These are phyloP conservation scores for Sphaeridia pumilis DNA, from an alignment of 2,888 invertebrate species.

Conservation along the genomic window DNA sequence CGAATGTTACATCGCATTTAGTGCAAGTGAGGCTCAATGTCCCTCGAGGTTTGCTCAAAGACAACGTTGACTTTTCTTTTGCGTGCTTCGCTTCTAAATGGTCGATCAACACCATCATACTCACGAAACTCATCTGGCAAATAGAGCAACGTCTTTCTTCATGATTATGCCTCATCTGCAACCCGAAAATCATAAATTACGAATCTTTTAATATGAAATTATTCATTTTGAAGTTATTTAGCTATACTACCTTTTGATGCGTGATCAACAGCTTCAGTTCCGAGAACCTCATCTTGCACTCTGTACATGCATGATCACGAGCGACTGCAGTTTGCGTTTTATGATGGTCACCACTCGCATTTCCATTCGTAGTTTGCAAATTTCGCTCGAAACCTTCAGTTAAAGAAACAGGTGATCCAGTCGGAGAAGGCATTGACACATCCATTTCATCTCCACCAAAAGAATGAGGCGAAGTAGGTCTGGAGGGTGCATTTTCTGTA, in stretches of 20 bases:
- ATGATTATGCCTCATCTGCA: conserved; percentile 5
- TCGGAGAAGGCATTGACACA: too few relatives aligned
- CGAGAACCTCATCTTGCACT: too few relatives aligned
- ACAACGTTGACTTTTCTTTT: not conserved
- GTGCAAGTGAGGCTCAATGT: conserved; percentile 1
- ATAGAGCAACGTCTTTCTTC: conserved; percentile 6
- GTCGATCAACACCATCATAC: not conserved
- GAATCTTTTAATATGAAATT: not conserved
- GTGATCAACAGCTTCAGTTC: conserved; percentile 2
- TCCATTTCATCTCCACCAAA: too few relatives aligned
- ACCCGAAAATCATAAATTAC: not conserved
- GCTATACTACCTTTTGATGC: conserved; percentile 4
- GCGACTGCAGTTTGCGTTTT: too few relatives aligned
- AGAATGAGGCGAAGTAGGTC: too few relatives aligned
- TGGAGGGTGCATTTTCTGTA: too few relatives aligned
- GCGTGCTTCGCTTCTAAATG: conserved; percentile 1
- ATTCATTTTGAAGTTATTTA: not conserved
- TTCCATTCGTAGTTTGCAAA: too few relatives aligned
- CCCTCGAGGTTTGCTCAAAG: not conserved
- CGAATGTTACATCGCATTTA: conserved; percentile 7
- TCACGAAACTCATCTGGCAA: conserved; percentile 1
- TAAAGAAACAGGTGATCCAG: too few relatives aligned
- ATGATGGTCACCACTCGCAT: too few relatives aligned
- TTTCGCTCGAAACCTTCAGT: too few relatives aligned
- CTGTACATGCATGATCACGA: too few relatives aligned